A percentile compares a stretch with the other conserved stretches of the same genome.
These are phyloP conservation scores for Micropoecilia bifurca DNA, from an alignment of 2,797 vertebrate genomes.

Conservation along the genomic window DNA sequence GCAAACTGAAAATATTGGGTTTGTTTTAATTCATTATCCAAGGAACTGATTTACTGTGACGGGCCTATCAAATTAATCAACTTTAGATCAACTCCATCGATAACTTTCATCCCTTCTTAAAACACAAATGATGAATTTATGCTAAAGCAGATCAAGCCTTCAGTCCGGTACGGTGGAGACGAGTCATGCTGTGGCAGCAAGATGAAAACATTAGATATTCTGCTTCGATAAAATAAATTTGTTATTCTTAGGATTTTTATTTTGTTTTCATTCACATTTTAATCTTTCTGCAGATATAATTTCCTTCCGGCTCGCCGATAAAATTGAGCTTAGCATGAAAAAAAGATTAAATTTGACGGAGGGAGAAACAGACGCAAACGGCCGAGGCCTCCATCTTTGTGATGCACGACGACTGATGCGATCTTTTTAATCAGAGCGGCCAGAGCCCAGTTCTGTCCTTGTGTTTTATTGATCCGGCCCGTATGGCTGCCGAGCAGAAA, in stretches of 20 bases:
- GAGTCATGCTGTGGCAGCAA: not conserved
- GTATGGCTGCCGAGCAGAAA: slow-evolving; percentile 41
- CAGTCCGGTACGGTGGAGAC: not conserved
- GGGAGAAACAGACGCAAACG: not conserved
- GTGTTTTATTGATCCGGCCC: slow-evolving; percentile 51
- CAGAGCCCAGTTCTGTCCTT: slow-evolving; percentile 11
- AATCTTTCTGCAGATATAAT: not conserved
- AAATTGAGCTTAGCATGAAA: not conserved
- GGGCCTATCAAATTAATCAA: not conserved
- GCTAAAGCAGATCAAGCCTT: not conserved
- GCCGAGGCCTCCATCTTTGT: slow-evolving; percentile 4
- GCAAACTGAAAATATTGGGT: no score
- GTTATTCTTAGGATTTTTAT: no score
- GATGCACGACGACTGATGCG: slow-evolving; percentile 26
- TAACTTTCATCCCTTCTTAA: not conserved
- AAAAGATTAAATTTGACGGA: not conserved
- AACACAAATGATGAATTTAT: not conserved
- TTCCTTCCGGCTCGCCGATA: not conserved
- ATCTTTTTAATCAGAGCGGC: slow-evolving; percentile 29
- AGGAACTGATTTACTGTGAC: no score
- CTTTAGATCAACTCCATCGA: not conserved
- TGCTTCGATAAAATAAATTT: not conserved
- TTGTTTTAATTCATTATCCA: no score
- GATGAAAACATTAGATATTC: not conserved
- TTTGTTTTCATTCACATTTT: no score